These are phyloP conservation scores for Malurus alboscapulatus DNA, from an alignment of 2,113 vertebrate genomes.

Conservation along the genomic window DNA sequence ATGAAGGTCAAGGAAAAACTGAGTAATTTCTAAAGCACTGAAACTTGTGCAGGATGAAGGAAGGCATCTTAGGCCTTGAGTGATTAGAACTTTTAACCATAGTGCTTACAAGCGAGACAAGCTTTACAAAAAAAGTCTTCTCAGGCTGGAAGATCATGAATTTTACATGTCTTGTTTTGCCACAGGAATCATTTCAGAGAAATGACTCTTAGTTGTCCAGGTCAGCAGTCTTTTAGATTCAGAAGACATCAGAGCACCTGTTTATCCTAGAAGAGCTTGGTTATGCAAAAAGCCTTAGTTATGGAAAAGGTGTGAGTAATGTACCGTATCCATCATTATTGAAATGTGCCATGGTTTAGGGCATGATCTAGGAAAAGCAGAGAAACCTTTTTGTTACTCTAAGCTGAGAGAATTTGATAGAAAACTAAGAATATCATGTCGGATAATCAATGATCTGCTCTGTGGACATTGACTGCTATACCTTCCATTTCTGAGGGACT, in stretches of 20 bases:
- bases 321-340: neutral
- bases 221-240: neutral
- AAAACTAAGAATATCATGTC: neutral
- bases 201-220: neutral
- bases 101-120: neutral
- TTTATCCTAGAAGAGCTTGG: neutral
- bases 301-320: neutral
- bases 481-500: neutral
- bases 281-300: neutral
- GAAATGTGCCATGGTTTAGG: neutral
- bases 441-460: neutral
- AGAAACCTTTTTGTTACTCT: neutral
- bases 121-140: neutral
- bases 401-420: neutral
- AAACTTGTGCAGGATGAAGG: neutral
- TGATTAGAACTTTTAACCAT: neutral
- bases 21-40: neutral
- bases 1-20: neutral
- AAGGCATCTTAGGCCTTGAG: neutral
- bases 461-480: neutral
- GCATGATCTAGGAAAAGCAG: neutral
- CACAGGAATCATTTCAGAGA: neutral
- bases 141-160: neutral
- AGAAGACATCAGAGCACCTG: neutral
- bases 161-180: neutral